Evolutionary conservation across 1,140 invertebrate genomes (phyloP), one percentile per base, ranked within the genome.

Genomic region (Zaprionus ghesquierei): DNA sequence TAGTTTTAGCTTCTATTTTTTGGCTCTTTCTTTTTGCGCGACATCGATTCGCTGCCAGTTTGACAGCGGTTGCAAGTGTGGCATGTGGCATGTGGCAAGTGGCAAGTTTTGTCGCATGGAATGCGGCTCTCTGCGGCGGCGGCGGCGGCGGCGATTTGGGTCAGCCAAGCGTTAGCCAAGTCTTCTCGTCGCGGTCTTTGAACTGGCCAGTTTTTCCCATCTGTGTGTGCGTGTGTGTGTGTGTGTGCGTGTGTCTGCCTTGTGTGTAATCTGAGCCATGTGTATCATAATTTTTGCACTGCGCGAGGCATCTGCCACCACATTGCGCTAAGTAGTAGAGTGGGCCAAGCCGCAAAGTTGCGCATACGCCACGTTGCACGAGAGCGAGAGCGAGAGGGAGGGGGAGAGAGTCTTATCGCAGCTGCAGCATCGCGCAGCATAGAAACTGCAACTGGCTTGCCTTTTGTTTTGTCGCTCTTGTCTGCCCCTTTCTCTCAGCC

Each of bases 341-440:
- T n/a, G n/a, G n/a, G n/a, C n/a, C n/a, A n/a, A n/a, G n/a, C n/a
- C n/a, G n/a, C n/a, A n/a, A n/a, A n/a, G 87, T 87, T 87, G 82
- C 82, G 82, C 82, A 87, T 87, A 87, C 82, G 82, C 84, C 82
- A 82, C 72, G 79, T 87, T 33, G 65, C 33, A 20, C 22, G 15
- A 29, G 27, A 8, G 27, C 5, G 27, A 29, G 27, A 27, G 25
- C 4, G 25, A 27, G 25, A 27, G n/a, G 12, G 31, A 23, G 61
- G 49, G 31, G 12, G 31, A 23, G 61, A 55, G 31, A 63, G 56
- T 71, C 82, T 86, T 86, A 86, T 89, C 82, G 79, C 79, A 54
- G 33, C 60, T 68, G 50, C 15, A 69, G 70, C 55, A 73, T 68
- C 70, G 49, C 54, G 68, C 71, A 69, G 76, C 74, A 56, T 33